A percentile compares a stretch with the other conserved stretches of the same genome.
Conservation (phyloP, 2,113 vertebrate species). For the Geococcyx californianus region DNA sequence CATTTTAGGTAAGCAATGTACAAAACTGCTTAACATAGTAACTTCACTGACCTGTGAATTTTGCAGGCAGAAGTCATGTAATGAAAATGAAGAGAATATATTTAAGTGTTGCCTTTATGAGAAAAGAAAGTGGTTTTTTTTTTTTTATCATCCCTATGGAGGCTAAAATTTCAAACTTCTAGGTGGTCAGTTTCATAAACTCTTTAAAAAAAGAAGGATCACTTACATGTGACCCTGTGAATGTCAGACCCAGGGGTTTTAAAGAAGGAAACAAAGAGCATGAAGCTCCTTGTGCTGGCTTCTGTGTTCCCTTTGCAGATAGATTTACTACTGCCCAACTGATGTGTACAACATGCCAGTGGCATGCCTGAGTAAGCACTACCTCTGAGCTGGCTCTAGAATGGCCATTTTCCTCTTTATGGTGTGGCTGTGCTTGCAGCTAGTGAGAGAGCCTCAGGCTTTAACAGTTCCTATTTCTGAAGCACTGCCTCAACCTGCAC, state of each 20-base stretch:
- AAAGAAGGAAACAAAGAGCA: background rate
- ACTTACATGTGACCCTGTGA: background rate
- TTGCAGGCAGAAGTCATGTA: background rate
- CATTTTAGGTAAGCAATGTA: background rate
- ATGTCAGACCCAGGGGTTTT: background rate
- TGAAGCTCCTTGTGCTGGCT: background rate
- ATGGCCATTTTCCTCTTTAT: background rate
- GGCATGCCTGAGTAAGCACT: fast-evolving
- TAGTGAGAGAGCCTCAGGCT: background rate
- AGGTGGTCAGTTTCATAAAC: background rate
- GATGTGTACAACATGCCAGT: fast-evolving
- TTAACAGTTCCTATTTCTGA: background rate
- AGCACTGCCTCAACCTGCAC: background rate
- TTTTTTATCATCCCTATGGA: background rate
- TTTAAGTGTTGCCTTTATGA: background rate
- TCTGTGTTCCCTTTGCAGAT: background rate
- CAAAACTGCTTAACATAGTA: background rate
- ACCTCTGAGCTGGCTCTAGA: background rate
- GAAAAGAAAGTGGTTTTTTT: too few species aligned
- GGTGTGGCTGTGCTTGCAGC: fast-evolving
- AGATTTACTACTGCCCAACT: background rate
- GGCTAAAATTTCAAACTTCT: background rate
- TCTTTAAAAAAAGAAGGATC: background rate
- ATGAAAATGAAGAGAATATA: background rate
- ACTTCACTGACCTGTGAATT: background rate